These are phyloP conservation scores for Melieria crassipennis DNA, from an alignment of 2,888 invertebrate species.

Conservation along the genomic window DNA sequence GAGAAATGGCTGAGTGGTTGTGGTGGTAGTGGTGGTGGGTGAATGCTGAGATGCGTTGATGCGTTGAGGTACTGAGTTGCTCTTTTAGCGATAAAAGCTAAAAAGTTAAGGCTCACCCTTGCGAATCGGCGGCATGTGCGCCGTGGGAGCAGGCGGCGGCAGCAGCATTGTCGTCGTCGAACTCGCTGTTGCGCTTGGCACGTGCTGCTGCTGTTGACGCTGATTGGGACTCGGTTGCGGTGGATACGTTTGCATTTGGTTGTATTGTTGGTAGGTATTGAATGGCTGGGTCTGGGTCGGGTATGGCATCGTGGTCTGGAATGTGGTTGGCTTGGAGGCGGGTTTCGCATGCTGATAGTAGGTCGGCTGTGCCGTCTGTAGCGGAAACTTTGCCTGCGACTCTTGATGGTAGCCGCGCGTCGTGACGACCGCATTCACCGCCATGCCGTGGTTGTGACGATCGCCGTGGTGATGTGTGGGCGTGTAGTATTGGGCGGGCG, in stretches of 20 bases:
- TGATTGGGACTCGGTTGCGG: conserved; percentile 41
- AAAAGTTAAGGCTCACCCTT: conserved; percentile 59
- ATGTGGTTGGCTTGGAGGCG: conserved; percentile 37
- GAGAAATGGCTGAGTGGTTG: conserved; percentile 28
- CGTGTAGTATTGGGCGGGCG: conserved; percentile 35
- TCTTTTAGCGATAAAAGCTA: conserved; percentile 51
- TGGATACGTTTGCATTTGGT: conserved; percentile 41
- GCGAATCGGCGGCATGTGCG: conserved; percentile 45
- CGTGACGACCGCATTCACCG: conserved; percentile 23
- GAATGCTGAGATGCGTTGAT: conserved; percentile 32
- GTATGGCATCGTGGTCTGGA: conserved; percentile 21
- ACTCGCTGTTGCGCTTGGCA: conserved; percentile 33
- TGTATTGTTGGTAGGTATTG: conserved; percentile 37
- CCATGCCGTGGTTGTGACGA: conserved; percentile 25
- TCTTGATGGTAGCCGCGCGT: conserved; percentile 21
- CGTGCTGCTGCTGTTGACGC: conserved; percentile 43
- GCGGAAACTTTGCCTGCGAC: conserved; percentile 18
- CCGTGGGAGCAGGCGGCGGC: conserved; percentile 30
- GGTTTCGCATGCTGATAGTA: conserved; percentile 37
- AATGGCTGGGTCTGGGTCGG: conserved; percentile 36
- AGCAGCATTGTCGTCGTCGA: conserved; percentile 32
- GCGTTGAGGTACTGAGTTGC: conserved; percentile 30
- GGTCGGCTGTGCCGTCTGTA: conserved; percentile 29
- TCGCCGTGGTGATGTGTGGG: conserved; percentile 32
- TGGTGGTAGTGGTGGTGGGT: conserved; percentile 26